Base-by-base conservation (phyloP, 2,797 vertebrate genomes). In the Nothura maculosa region DNA sequence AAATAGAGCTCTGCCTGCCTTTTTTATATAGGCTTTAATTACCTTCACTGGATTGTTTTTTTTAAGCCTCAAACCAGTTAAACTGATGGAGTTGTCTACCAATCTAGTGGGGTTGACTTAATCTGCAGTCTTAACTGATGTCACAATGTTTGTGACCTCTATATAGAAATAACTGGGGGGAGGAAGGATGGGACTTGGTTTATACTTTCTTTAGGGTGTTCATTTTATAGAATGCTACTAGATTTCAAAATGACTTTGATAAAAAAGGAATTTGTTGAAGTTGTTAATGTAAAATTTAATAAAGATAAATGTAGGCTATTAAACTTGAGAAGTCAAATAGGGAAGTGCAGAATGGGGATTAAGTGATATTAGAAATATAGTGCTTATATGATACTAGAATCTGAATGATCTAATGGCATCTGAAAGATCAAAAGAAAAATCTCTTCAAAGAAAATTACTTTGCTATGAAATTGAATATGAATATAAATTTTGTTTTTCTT, bases 401-500 rank as follows among this genome's bases (percentile, higher is more conserved):
- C 36, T 60, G 40, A 67, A 52, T n/a, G 43, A 74, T 4, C 19
- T 72, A 50, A 24, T 24, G 68, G 28, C 50, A 58, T 57, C 81
- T 92, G 78, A 86, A 89, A 67, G 34, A 54, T 82, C 22, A 82
- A n/a, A 78, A 61, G 45, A 19, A 15, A 85, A 62, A n/a, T n/a
- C 11, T 55, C 19, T 55, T n/a, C 30, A n/a, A n/a, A 55, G 54
- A 55, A n/a, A 55, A 55, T 55, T 19, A 55, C 30, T 54, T 54
- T 55, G 54, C 38, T 25, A 24, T 48, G 12, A 48, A 48, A 48
- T 25, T 13, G 47, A 21, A 22, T 47, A 47, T 47, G 45, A 45
- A 45, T 45, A 47, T 47, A 10, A 9, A 45, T 21, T 45, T 45
- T 45, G 9, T 21, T 45, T 19, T 47, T 45, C 21, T 47, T 24